Evolutionary conservation across 2,888 invertebrate species (phyloP).

Genomic region (Hermaeophaga mercurialis): DNA sequence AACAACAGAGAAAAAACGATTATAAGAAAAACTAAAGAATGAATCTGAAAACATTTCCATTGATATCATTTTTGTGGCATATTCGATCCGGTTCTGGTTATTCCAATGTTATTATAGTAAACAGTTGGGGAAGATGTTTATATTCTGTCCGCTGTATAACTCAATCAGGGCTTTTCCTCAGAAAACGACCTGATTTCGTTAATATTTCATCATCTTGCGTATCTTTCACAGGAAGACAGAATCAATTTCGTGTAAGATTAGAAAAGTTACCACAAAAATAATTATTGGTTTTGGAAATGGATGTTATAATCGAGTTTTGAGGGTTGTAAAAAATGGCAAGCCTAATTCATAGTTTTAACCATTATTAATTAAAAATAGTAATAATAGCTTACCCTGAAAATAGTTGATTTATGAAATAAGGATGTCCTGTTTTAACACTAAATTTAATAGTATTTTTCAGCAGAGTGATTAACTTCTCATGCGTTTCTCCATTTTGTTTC

Average conservation of each 20-base stretch:
- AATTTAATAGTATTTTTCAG: slow-evolving; percentile 60
- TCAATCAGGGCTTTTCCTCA: background rate
- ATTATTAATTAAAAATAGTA: too few species aligned
- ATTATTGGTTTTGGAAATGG: too few species aligned
- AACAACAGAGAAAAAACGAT: too few species aligned
- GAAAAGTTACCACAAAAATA: too few species aligned
- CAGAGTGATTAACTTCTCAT: slow-evolving; percentile 56
- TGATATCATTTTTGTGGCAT: too few species aligned
- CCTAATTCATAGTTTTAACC: too few species aligned
- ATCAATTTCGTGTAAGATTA: background rate
- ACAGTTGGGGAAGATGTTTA: background rate
- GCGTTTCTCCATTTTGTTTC: slow-evolving; percentile 52
- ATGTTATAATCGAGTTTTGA: too few species aligned
- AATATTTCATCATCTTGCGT: too few species aligned
- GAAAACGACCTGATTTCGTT: background rate
- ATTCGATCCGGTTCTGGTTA: too few species aligned
- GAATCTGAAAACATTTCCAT: too few species aligned
- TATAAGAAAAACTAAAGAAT: too few species aligned
- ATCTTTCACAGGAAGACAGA: background rate
- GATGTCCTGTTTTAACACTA: slow-evolving; percentile 65
- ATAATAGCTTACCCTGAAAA: slow-evolving; percentile 60
- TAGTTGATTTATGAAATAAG: slow-evolving; percentile 63
- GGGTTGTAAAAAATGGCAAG: too few species aligned
- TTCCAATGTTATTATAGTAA: background rate
- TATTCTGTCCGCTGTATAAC: background rate